Conservation (phyloP, 2,888 invertebrate genomes). For the Erynnis tages region DNA sequence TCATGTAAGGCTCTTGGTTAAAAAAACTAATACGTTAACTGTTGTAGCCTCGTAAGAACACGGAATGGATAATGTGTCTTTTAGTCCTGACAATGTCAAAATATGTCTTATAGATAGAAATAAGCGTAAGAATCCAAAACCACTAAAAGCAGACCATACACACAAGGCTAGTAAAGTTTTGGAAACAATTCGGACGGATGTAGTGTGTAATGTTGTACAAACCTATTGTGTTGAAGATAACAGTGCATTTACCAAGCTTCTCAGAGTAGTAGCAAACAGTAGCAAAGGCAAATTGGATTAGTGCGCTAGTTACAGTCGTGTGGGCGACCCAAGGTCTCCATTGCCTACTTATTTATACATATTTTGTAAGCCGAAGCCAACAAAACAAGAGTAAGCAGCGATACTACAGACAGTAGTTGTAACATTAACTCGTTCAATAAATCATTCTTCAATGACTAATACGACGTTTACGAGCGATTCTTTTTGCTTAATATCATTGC, state of each 20-base stretch:
- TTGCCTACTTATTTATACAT: constrained; percentile 41
- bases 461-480: too few relatives aligned
- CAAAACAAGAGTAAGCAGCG: constrained; percentile 27
- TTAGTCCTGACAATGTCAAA: too few relatives aligned
- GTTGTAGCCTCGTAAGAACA: too few relatives aligned
- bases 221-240: constrained; percentile 31
- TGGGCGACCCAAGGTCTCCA: constrained; percentile 55
- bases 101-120: too few relatives aligned
- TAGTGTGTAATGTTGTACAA: not conserved
- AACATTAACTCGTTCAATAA: not conserved
- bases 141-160: not conserved
- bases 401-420: not conserved
- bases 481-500: too few relatives aligned
- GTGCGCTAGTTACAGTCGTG: constrained; percentile 44
- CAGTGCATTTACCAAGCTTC: constrained; percentile 33
- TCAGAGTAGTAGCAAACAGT: constrained; percentile 32
- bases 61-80: too few relatives aligned
- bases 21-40: too few relatives aligned
- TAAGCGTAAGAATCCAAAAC: too few relatives aligned
- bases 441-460: too few relatives aligned
- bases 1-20: not conserved
- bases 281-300: constrained; percentile 57
- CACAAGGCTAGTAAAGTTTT: not conserved
- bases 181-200: not conserved
- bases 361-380: constrained; percentile 46